Percentiles rank a stretch among this genome's conserved stretches.
These are phyloP conservation scores for Chaunax sp. DNA, from an alignment of 2,797 vertebrate genomes.

Conservation along the genomic window DNA sequence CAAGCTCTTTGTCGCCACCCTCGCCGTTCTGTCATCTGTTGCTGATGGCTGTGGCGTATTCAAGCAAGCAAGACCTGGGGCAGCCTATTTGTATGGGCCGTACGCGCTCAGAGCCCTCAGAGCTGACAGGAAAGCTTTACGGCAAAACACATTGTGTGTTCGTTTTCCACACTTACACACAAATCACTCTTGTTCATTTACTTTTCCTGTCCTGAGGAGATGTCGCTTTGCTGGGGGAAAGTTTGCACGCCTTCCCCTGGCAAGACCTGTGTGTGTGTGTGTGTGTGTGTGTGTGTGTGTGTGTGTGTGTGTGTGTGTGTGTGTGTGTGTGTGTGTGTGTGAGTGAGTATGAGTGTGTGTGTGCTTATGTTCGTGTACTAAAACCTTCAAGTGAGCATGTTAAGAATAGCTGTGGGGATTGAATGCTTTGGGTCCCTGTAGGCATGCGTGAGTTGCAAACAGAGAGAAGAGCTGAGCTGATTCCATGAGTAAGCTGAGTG, in stretches of 20 bases:
- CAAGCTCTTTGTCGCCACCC: constrained; percentile 27
- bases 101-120: constrained; percentile 57
- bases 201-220: constrained; percentile 69
- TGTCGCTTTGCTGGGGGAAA: constrained; percentile 49
- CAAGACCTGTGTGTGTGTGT: constrained; percentile 24
- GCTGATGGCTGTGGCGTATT: constrained; percentile 69
- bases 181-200: constrained; percentile 75
- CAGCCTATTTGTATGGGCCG: constrained; percentile 70
- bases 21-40: constrained; percentile 68
- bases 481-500: constrained; percentile 40
- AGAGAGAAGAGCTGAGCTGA: constrained; percentile 46
- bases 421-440: constrained; percentile 58
- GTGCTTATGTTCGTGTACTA: constrained; percentile 20
- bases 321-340: constrained; percentile 21
- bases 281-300: constrained; percentile 8
- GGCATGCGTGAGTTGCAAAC: constrained; percentile 58
- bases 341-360: constrained; percentile 18
- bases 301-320: background rate
- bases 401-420: constrained; percentile 67
- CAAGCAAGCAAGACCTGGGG: constrained; percentile 67
- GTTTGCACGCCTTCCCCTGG: constrained; percentile 54
- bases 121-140: constrained; percentile 74
- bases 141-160: constrained; percentile 70
- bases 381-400: constrained; percentile 66
- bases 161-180: constrained; percentile 66